These are phyloP conservation scores for Xyrauchen texanus DNA, from an alignment of 2,113 vertebrate genomes.

Conservation along the genomic window DNA sequence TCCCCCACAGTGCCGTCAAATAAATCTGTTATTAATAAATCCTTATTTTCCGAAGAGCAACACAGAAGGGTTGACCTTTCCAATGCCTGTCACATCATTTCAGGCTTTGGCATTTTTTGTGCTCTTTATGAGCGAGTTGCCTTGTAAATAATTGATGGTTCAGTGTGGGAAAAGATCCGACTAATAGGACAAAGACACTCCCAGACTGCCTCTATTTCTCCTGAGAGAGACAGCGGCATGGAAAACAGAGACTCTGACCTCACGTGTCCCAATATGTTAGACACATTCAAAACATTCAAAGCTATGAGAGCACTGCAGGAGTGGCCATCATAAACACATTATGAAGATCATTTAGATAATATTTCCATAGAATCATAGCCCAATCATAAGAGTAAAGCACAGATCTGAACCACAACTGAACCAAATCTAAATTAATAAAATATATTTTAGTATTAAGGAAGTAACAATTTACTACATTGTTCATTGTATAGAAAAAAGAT, in stretches of 20 bases:
- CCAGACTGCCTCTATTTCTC: conserved; percentile 5
- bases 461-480: background rate
- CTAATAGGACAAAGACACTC: conserved; percentile 35
- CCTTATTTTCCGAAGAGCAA: conserved; percentile 48
- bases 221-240: background rate
- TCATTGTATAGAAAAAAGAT: too few species aligned
- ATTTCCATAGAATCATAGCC: too few species aligned
- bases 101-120: conserved; percentile 70
- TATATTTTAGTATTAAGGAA: background rate
- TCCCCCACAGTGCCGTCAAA: conserved; percentile 5
- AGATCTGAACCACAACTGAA: background rate
- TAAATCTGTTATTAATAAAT: conserved; percentile 61
- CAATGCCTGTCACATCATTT: conserved; percentile 61
- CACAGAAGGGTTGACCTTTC: conserved; percentile 66
- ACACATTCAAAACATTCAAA: background rate
- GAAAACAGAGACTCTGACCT: background rate
- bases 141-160: conserved; percentile 54
- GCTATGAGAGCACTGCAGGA: background rate
- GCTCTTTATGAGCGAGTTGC: conserved; percentile 45
- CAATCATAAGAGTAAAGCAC: background rate
- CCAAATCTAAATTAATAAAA: background rate
- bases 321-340: background rate
- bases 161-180: conserved; percentile 34
- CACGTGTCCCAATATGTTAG: background rate
- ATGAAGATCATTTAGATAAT: background rate